Evolutionary conservation across 2,888 invertebrate species (phyloP), one percentile per base, ranked within the genome.

Genomic region (Caenorhabditis sulstoni): DNA sequence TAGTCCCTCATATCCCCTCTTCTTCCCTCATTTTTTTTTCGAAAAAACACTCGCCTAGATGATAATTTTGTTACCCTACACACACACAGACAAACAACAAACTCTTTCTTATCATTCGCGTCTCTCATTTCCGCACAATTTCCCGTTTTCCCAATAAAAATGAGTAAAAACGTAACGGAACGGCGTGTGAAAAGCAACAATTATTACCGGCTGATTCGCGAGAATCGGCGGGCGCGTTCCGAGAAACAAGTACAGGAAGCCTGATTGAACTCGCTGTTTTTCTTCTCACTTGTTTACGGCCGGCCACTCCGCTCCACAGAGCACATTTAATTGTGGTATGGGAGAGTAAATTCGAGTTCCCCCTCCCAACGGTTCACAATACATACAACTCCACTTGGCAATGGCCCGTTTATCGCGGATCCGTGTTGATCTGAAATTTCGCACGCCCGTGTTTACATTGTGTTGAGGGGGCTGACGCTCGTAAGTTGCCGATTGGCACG

Each of bases 11-110:
- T 50, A 50, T 50, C 52, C 52, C 52, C 4, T 18, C 3, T n/a
- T 11, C 44, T 44, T 18, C 18, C 16, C 18, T 18, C 8, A 23
- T 29, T 52, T 52, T 14, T 20, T 29, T 23, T 29, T 9, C 12
- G n/a, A 52, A 52, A 29, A 11, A 52, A 52, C 53, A 22, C 29
- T 50, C 66, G 67, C 39, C 44, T 70, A 71, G 71, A 71, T 80
- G 75, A 64, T 59, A 45, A 65, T 62, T 61, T 47, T 55, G 29
- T 47, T 73, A 50, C 37, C 29, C n/a, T n/a, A n/a, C n/a, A n/a
- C n/a, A n/a, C 7, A 29, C 29, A 29, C 29, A 29, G 4, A 29
- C 3, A 29, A 29, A 29, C 3, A 7, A 29, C 3, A 23, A 35
- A 16, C 49, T 58, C 49, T 64, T 67, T 39, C 41, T 50, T 61